Percentiles rank a stretch among this genome's conserved stretches.
Evolutionary conservation across 1,140 invertebrate genomes (phyloP).

Genomic region (Orchesella cincta): DNA sequence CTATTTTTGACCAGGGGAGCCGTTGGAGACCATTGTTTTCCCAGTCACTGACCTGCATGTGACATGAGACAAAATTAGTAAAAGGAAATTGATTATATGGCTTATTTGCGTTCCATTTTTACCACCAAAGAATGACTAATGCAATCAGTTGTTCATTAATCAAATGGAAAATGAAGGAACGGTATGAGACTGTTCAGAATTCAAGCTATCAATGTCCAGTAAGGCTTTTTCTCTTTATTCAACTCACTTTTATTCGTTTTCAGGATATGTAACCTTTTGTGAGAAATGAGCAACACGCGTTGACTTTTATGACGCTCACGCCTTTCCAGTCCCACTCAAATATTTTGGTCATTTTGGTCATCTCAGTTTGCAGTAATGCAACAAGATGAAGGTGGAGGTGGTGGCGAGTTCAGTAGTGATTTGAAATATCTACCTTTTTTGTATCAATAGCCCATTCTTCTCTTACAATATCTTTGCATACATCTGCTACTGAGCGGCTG

Average conservation of each 20-base stretch:
- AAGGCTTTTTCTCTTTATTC: neutral
- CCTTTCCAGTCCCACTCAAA: neutral
- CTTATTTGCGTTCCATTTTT: neutral
- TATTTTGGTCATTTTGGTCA: slow-evolving; percentile 19
- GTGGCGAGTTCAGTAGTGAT: no score
- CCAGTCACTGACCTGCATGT: no score
- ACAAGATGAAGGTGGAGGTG: no score
- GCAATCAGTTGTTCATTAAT: slow-evolving; percentile 16
- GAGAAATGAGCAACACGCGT: neutral
- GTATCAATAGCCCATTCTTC: no score
- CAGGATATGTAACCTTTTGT: no score
- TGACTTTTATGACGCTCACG: neutral
- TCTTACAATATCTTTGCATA: no score
- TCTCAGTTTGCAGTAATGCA: no score
- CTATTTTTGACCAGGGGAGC: neutral
- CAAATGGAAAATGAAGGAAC: neutral
- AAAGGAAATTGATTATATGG: neutral
- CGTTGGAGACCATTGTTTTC: neutral
- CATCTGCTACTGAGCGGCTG: no score
- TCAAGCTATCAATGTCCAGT: neutral
- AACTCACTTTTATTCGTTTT: neutral
- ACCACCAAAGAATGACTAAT: neutral
- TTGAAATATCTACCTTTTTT: no score
- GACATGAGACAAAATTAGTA: no score
- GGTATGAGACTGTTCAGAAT: neutral